These are phyloP conservation scores for Camponotus pennsylvanicus DNA, from an alignment of 1,140 invertebrate genomes.

Conservation along the genomic window DNA sequence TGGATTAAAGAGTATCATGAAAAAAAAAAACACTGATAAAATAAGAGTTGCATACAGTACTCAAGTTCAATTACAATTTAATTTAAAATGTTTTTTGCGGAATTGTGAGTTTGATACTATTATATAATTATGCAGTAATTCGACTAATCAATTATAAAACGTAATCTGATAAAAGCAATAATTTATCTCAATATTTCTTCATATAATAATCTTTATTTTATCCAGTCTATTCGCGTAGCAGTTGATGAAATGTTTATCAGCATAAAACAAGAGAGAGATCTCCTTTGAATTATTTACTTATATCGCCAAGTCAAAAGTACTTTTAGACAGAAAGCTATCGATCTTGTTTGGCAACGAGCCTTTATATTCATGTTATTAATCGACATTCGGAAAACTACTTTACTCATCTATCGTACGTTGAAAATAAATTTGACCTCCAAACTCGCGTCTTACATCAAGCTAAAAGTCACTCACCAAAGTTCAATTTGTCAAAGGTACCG, in stretches of 20 bases:
- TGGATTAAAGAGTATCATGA: too few species aligned
- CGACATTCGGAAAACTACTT: conserved; percentile 43
- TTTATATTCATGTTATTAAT: conserved; percentile 35
- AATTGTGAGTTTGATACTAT: not conserved
- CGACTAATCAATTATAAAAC: not conserved
- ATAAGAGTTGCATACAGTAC: not conserved
- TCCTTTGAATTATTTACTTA: not conserved
- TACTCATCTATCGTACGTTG: conserved; percentile 43
- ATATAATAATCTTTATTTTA: too few species aligned
- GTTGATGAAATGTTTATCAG: not conserved
- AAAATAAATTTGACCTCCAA: conserved; percentile 55
- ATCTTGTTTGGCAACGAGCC: not conserved
- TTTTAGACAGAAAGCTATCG: not conserved
- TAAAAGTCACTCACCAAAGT: conserved; percentile 56
- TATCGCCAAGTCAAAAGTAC: too few species aligned
- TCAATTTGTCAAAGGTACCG: conserved; percentile 74
- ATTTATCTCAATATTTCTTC: not conserved
- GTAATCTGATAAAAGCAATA: not conserved
- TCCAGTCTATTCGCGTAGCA: not conserved
- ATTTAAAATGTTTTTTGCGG: not conserved
- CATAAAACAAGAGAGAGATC: not conserved
- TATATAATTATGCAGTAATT: not conserved
- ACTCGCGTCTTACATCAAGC: conserved; percentile 47
- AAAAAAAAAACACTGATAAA: too few species aligned
- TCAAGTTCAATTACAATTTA: conserved; percentile 5